phyloP scores from a whole-genome alignment of 2,888 invertebrate species.

The Brachypalpus laphriformis region DNA sequence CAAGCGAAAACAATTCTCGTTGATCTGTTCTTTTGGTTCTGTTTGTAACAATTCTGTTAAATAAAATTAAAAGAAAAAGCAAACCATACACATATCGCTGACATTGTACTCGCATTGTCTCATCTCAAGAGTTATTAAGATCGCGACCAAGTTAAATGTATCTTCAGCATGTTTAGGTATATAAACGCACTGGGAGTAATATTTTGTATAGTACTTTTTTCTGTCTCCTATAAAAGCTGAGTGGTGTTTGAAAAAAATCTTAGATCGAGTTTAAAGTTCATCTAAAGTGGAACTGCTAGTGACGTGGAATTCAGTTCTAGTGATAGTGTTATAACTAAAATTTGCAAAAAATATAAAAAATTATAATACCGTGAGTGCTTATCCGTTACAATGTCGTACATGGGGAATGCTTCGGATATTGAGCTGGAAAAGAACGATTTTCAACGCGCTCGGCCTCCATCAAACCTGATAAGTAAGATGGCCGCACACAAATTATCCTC shows the following conservation, averaged over 20 bases:
- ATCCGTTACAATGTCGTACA: constrained; percentile 79
- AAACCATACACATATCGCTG: constrained; percentile 34
- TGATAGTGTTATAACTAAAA: background rate
- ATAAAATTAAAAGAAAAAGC: constrained; percentile 24
- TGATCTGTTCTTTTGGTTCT: constrained; percentile 31
- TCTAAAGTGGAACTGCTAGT: constrained; percentile 31
- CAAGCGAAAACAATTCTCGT: constrained; percentile 70
- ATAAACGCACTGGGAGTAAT: constrained; percentile 2
- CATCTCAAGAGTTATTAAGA: constrained; percentile 66
- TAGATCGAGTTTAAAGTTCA: constrained; percentile 67
- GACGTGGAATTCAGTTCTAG: background rate
- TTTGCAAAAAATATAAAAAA: background rate
- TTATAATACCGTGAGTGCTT: constrained; percentile 23
- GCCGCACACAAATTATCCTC: constrained; percentile 80
- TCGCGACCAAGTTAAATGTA: constrained; percentile 47
- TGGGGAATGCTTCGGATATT: constrained; percentile 81
- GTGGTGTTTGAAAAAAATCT: constrained; percentile 63
- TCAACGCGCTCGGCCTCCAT: constrained; percentile 77
- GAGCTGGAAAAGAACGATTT: constrained; percentile 82
- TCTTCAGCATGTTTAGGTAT: constrained; percentile 30
- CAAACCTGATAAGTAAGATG: constrained; percentile 80
- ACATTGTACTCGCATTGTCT: constrained; percentile 67
- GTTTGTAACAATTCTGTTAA: constrained; percentile 51
- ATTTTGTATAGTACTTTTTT: constrained; percentile 11
- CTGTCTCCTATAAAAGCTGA: constrained; percentile 65